Conservation (phyloP, 2,888 invertebrate genomes). For the Aspidapion aeneum region DNA sequence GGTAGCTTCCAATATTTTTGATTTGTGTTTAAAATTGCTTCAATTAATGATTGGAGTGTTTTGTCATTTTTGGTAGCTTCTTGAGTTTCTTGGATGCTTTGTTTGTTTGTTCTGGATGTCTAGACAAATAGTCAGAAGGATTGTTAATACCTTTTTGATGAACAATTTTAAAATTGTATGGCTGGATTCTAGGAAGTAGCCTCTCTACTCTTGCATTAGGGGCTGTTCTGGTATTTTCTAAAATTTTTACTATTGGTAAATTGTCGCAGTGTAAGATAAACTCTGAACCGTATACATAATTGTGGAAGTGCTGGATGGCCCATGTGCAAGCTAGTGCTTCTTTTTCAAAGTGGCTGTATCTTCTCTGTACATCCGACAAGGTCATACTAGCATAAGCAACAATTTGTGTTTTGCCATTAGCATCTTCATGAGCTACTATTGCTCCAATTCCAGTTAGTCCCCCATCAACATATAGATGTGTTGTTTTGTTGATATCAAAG, state of each 20-base stretch:
- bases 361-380: slow-evolving; percentile 18
- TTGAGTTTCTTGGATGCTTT: not conserved
- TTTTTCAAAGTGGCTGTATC: too few relatives aligned
- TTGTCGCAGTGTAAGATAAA: slow-evolving; percentile 15
- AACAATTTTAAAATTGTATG: slow-evolving; percentile 17
- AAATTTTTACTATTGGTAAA: slow-evolving; percentile 9
- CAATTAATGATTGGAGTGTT: too few relatives aligned
- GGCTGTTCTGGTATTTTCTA: slow-evolving; percentile 14
- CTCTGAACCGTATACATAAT: too few relatives aligned
- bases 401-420: not conserved
- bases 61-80: too few relatives aligned
- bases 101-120: slow-evolving; percentile 15
- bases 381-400: too few relatives aligned
- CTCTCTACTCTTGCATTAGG: too few relatives aligned
- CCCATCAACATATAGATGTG: too few relatives aligned
- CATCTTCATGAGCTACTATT: slow-evolving; percentile 15
- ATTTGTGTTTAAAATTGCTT: too few relatives aligned
- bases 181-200: too few relatives aligned
- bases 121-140: slow-evolving; percentile 24
- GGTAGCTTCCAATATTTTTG: too few relatives aligned
- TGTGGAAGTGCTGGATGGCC: too few relatives aligned
- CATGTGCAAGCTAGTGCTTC: slow-evolving; percentile 6
- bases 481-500: too few relatives aligned
- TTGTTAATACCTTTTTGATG: slow-evolving; percentile 21
- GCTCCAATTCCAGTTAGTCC: slow-evolving; percentile 4